Evolutionary conservation across 2,888 invertebrate genomes (phyloP).

Genomic region (Sinelater perroti): DNA sequence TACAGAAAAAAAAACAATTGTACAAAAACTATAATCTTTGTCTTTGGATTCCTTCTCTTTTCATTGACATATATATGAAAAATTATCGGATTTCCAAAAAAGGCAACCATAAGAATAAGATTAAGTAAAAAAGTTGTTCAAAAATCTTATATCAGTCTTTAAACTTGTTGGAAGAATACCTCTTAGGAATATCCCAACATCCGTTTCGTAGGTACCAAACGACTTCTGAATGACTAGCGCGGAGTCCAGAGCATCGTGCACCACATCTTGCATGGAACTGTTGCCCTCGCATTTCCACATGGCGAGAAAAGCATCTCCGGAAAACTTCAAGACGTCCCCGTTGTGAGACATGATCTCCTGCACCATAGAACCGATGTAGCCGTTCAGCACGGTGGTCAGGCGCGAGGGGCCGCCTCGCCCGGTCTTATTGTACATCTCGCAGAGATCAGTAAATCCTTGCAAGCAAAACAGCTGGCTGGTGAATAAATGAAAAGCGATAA

Average conservation of each 20-base stretch:
- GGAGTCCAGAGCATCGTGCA: slow-evolving; percentile 72
- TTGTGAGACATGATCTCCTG: slow-evolving; percentile 72
- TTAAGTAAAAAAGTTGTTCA: neutral
- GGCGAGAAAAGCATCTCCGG: slow-evolving; percentile 73
- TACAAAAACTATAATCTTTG: too few relatives aligned
- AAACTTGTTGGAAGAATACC: slow-evolving; percentile 60
- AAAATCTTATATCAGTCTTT: neutral
- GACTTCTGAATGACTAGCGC: slow-evolving; percentile 73
- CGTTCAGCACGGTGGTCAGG: slow-evolving; percentile 74
- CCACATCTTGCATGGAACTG: slow-evolving; percentile 67
- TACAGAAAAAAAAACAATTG: too few relatives aligned
- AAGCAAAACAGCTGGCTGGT: too few relatives aligned
- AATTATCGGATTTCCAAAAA: neutral
- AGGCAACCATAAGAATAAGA: too few relatives aligned
- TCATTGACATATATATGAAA: too few relatives aligned
- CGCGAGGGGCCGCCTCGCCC: slow-evolving; percentile 75
- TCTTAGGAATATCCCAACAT: slow-evolving; percentile 68
- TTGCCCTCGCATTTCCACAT: slow-evolving; percentile 70
- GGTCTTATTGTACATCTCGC: slow-evolving; percentile 71
- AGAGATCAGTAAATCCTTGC: slow-evolving; percentile 70
- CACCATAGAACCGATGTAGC: slow-evolving; percentile 76
- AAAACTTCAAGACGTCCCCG: slow-evolving; percentile 74
- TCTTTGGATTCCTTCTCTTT: too few relatives aligned
- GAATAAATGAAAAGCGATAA: too few relatives aligned
- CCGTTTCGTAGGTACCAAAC: slow-evolving; percentile 69